A percentile compares a stretch with the other conserved stretches of the same genome.
Conservation (phyloP, 2,888 invertebrate genomes). For the Cantharis rustica region DNA sequence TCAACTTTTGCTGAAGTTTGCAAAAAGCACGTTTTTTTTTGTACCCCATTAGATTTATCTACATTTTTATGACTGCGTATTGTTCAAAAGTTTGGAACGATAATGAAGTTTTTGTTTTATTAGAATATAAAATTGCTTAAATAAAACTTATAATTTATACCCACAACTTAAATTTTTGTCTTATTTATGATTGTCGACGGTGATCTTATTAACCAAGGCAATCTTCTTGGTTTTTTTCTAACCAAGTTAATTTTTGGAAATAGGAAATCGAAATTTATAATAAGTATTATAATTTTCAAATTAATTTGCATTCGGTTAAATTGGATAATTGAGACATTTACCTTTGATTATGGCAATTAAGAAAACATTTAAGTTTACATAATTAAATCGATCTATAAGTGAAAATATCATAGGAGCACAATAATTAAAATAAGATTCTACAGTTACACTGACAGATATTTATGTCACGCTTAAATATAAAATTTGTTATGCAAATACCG, state of each 20-base stretch:
- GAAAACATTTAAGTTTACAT: neutral
- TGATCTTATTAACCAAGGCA: neutral
- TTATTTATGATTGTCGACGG: neutral
- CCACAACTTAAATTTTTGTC: neutral
- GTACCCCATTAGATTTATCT: constrained; percentile 35
- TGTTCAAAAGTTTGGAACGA: constrained; percentile 21
- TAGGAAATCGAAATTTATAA: neutral
- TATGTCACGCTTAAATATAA: constrained; percentile 4
- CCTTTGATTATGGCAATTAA: neutral
- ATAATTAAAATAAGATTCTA: neutral
- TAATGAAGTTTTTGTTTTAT: constrained; percentile 17
- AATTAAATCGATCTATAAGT: neutral
- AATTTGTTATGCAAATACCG: constrained; percentile 4
- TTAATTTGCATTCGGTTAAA: neutral
- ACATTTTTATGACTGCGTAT: constrained; percentile 21
- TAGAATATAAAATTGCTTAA: constrained; percentile 1
- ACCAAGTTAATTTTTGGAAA: neutral
- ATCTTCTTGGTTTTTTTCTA: neutral
- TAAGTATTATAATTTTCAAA: neutral
- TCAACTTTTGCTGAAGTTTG: constrained; percentile 32
- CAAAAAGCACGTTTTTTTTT: constrained; percentile 34
- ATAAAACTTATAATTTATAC: constrained; percentile 3
- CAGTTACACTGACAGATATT: constrained; percentile 1
- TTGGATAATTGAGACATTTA: neutral
- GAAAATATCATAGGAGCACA: neutral